Conservation (phyloP, 2,113 vertebrate genomes). For the Chloropsis hardwickii region DNA sequence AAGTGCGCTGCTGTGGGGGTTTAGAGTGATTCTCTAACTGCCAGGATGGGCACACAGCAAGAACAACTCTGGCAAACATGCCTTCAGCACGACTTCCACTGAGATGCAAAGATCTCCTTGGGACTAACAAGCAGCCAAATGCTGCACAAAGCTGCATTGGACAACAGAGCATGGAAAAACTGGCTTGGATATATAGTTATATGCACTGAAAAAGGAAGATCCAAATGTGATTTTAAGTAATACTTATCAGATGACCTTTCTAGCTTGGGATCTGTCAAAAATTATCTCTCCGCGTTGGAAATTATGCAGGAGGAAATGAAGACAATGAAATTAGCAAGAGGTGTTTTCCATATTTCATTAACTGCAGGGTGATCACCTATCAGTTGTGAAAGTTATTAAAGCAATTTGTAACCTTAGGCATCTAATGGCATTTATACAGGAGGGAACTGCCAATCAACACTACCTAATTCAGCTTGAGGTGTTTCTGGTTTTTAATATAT, state of each 20-base stretch:
- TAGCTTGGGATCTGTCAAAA: neutral
- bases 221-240: neutral
- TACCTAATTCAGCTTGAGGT: neutral
- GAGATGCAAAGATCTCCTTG: neutral
- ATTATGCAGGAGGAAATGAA: slow-evolving; percentile 9
- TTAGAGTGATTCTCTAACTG: neutral
- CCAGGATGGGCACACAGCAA: neutral
- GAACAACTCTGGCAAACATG: neutral
- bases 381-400: slow-evolving; percentile 47
- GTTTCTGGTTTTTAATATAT: neutral
- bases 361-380: slow-evolving; percentile 7
- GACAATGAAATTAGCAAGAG: neutral
- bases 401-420: slow-evolving; percentile 36
- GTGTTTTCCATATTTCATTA: slow-evolving; percentile 13
- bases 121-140: neutral
- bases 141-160: neutral
- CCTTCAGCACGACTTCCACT: neutral
- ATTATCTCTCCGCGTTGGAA: neutral
- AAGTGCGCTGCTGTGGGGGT: neutral
- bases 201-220: neutral
- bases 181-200: neutral
- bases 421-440: neutral
- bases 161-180: neutral
- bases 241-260: neutral
- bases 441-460: slow-evolving; percentile 1